Evolutionary conservation across 2,113 vertebrate genomes (phyloP).

Genomic region (Mugil cephalus): DNA sequence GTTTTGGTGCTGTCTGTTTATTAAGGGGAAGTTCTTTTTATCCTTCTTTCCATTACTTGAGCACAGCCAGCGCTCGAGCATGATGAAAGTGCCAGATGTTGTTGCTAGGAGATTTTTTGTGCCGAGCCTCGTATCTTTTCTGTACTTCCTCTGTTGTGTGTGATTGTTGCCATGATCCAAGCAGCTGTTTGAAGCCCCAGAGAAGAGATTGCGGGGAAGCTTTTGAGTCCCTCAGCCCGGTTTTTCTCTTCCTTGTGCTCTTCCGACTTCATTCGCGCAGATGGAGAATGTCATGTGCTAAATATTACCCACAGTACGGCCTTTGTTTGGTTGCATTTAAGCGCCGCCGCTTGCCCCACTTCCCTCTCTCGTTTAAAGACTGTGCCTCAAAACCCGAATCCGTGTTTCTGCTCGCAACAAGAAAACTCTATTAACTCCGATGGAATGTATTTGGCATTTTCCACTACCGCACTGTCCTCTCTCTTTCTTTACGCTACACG

Average conservation of each 20-base stretch:
- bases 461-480: not conserved
- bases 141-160: conserved; percentile 30
- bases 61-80: conserved; percentile 17
- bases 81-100: conserved; percentile 63
- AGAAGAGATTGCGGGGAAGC: conserved; percentile 50
- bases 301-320: not conserved
- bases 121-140: conserved; percentile 43
- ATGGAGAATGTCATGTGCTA: conserved; percentile 25
- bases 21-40: conserved; percentile 1
- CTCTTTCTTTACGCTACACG: not conserved
- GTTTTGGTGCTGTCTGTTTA: not conserved
- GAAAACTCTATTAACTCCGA: conserved; percentile 27
- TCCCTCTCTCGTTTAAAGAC: conserved; percentile 6
- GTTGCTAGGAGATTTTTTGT: conserved; percentile 63
- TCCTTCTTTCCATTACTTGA: conserved; percentile 27
- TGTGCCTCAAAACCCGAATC: not conserved
- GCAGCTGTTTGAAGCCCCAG: conserved; percentile 53
- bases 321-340: conserved; percentile 2
- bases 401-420: conserved; percentile 2
- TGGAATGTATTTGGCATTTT: conserved; percentile 20
- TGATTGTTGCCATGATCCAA: conserved; percentile 60
- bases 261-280: conserved; percentile 31
- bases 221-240: conserved; percentile 30
- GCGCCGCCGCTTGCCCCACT: conserved; percentile 8
- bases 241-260: conserved; percentile 24